These are phyloP conservation scores for Leistus spinibarbis DNA, from an alignment of 2,888 invertebrate genomes.

Conservation along the genomic window DNA sequence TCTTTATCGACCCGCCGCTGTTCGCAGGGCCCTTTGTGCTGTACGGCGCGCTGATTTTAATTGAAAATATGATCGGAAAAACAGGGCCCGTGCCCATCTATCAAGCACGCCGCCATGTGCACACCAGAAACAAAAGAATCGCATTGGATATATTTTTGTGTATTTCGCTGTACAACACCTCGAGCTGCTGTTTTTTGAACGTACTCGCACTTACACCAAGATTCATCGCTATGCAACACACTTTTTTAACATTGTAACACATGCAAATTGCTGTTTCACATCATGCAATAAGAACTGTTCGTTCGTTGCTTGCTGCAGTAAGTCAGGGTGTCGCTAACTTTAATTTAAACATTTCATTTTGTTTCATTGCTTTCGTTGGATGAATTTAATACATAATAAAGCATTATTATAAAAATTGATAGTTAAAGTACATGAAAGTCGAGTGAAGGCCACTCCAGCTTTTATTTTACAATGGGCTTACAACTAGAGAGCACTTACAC, in stretches of 20 bases:
- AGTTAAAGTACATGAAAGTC: too few relatives aligned
- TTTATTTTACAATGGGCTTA: too few relatives aligned
- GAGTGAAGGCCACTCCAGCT: too few relatives aligned
- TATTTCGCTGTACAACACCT: not conserved
- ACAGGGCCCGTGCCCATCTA: not conserved
- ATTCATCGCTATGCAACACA: not conserved
- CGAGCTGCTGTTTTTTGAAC: not conserved
- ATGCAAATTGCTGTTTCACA: not conserved
- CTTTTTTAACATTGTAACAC: not conserved
- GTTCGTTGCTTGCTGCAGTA: not conserved
- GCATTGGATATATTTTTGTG: not conserved
- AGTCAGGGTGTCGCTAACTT: not conserved
- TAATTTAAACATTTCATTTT: too few relatives aligned
- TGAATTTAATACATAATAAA: too few relatives aligned
- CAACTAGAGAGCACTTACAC: too few relatives aligned
- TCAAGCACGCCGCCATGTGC: not conserved
- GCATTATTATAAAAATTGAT: too few relatives aligned
- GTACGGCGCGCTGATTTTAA: not conserved
- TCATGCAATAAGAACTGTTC: not conserved
- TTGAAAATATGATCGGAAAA: conserved; percentile 6
- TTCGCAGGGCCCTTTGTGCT: not conserved
- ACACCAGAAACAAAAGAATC: not conserved
- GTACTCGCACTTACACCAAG: not conserved
- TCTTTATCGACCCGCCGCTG: conserved; percentile 2
- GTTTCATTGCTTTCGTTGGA: too few relatives aligned